Evolutionary conservation across 2,888 invertebrate genomes (phyloP).

Genomic region (Cryptophagus acutangulus): DNA sequence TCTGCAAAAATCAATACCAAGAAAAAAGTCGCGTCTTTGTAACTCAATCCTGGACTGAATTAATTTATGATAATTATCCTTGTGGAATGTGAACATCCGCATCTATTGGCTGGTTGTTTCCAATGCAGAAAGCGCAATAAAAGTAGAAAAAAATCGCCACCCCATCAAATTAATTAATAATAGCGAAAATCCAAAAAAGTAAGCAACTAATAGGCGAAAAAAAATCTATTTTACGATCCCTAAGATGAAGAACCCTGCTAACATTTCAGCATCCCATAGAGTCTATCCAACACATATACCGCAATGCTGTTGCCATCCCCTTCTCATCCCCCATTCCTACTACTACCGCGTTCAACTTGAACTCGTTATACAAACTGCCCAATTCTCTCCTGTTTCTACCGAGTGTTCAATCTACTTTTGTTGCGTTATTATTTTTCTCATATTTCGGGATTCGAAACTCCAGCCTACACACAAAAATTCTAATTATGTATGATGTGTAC

Average conservation of each 20-base stretch:
- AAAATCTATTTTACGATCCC: no score
- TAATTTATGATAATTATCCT: no score
- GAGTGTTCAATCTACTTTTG: conserved; percentile 11
- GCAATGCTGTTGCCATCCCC: conserved; percentile 7
- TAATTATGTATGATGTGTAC: conserved; percentile 12
- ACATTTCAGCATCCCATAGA: conserved; percentile 5
- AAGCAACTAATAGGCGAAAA: no score
- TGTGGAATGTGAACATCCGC: conserved; percentile 31
- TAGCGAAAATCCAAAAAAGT: no score
- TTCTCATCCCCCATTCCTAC: conserved; percentile 5
- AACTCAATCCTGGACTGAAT: no score
- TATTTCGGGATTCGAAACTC: conserved; percentile 31
- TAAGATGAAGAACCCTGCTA: no score
- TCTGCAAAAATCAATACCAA: no score
- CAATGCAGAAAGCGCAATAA: conserved; percentile 22
- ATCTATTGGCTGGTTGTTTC: conserved; percentile 35
- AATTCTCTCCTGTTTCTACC: not conserved
- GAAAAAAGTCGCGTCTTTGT: no score
- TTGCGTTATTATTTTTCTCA: conserved; percentile 23
- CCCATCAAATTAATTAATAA: not conserved
- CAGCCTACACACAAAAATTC: conserved; percentile 36
- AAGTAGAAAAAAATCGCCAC: conserved; percentile 16
- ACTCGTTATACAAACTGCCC: not conserved
- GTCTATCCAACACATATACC: conserved; percentile 6
- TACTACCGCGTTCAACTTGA: conserved; percentile 3